phyloP scores from a whole-genome alignment of 2,888 invertebrate species.

The Cryptus viduatorius region DNA sequence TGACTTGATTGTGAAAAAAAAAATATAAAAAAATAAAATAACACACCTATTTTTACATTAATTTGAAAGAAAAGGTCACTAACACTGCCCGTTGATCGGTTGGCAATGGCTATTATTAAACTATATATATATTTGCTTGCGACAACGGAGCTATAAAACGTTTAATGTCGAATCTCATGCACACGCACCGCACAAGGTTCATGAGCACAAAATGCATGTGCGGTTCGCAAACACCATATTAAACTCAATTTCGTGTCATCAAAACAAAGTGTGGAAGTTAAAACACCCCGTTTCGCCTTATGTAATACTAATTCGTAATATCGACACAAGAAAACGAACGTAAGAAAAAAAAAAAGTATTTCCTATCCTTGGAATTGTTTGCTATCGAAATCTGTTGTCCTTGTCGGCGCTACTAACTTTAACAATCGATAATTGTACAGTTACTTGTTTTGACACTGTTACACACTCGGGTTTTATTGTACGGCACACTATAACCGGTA shows the following conservation, averaged over 20 bases:
- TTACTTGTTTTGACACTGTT: slow-evolving; percentile 10
- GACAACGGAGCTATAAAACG: slow-evolving; percentile 45
- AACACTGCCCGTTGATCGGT: slow-evolving; percentile 58
- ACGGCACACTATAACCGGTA: background rate
- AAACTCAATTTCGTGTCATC: slow-evolving; percentile 66
- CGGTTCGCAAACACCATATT: slow-evolving; percentile 55
- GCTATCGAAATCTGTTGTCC: slow-evolving; percentile 44
- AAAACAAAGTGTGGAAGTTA: background rate
- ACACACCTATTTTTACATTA: slow-evolving; percentile 34
- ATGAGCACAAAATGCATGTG: slow-evolving; percentile 64
- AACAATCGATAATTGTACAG: slow-evolving; percentile 30
- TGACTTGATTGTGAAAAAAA: slow-evolving; percentile 33
- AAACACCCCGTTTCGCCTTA: slow-evolving; percentile 1
- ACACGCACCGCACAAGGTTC: slow-evolving; percentile 61
- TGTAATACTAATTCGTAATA: background rate
- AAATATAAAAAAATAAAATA: slow-evolving; percentile 20
- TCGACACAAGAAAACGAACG: background rate
- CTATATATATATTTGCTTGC: slow-evolving; percentile 52
- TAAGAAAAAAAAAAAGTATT: slow-evolving; percentile 14
- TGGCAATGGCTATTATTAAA: slow-evolving; percentile 56
- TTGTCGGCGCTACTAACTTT: slow-evolving; percentile 37
- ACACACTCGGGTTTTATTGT: background rate
- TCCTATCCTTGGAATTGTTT: slow-evolving; percentile 20
- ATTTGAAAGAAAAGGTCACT: slow-evolving; percentile 36
- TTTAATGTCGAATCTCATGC: slow-evolving; percentile 57